Conservation (phyloP, 2,113 vertebrate genomes). For the Coturnix japonica region DNA sequence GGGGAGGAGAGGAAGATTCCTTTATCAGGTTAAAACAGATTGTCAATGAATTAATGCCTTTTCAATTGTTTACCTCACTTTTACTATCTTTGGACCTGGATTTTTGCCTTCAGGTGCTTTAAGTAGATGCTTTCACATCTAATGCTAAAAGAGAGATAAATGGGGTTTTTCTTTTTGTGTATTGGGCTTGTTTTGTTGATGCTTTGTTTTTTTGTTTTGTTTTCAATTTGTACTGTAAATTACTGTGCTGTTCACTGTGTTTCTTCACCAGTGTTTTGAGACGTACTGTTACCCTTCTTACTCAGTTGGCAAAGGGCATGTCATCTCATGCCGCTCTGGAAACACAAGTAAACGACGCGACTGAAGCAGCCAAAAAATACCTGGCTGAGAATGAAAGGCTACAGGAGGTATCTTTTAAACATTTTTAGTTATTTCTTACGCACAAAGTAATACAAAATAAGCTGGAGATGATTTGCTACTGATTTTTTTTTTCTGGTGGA, state of each 20-base stretch:
- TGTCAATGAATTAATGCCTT: neutral
- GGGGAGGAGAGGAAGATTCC: neutral
- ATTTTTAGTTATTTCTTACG: constrained; percentile 7
- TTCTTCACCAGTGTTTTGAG: constrained; percentile 80
- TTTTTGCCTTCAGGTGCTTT: neutral
- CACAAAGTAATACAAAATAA: neutral
- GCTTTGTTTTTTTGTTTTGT: neutral
- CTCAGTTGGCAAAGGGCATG: constrained; percentile 83
- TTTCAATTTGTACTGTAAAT: neutral
- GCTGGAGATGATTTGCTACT: neutral
- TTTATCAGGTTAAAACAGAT: neutral
- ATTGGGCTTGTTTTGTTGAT: too few species aligned
- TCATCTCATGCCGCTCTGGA: constrained; percentile 79
- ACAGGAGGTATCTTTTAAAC: constrained; percentile 81
- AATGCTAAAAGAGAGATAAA: neutral
- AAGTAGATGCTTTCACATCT: neutral
- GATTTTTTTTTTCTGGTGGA: neutral
- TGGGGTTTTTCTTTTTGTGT: neutral
- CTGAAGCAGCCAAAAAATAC: constrained; percentile 84
- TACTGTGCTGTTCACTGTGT: constrained; percentile 26
- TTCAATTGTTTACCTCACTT: neutral
- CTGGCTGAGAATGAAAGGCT: constrained; percentile 87
- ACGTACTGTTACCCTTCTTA: constrained; percentile 88
- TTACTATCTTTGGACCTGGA: rapidly evolving
- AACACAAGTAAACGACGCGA: constrained; percentile 83